Percentiles rank a stretch among this genome's conserved stretches.
phyloP scores from a whole-genome alignment of 2,797 vertebrate species.

The Sebastiscus albofasciatus region DNA sequence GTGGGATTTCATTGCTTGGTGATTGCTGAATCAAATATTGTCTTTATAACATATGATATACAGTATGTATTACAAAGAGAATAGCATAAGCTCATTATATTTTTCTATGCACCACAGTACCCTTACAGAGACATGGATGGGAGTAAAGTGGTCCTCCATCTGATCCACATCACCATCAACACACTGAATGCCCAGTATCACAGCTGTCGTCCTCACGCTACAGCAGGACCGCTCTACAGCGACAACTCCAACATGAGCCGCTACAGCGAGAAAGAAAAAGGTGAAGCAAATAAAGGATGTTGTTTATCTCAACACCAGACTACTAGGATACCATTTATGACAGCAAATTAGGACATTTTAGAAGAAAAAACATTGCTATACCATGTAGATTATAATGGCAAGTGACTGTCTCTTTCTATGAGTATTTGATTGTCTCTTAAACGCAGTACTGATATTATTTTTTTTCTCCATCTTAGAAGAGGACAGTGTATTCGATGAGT shows the following conservation, averaged over 20 bases:
- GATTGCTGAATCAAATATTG: not conserved
- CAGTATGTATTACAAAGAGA: not conserved
- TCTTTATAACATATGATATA: not conserved
- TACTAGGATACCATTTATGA: not conserved
- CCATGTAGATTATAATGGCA: not conserved
- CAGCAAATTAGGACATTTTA: not conserved
- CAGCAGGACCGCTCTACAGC: slow-evolving; percentile 96
- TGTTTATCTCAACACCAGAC: not conserved
- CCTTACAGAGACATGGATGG: slow-evolving; percentile 99
- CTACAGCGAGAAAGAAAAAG: slow-evolving; percentile 99
- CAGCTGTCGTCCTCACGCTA: slow-evolving; percentile 96
- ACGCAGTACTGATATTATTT: slow-evolving; percentile 4
- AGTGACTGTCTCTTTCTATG: not conserved
- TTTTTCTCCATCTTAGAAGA: slow-evolving; percentile 85
- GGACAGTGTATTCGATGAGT: slow-evolving; percentile 99
- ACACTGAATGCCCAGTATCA: slow-evolving; percentile 99
- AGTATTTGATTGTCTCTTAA: not conserved
- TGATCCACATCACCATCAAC: slow-evolving; percentile 99
- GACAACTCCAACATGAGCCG: slow-evolving; percentile 99
- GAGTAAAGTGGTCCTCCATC: slow-evolving; percentile 95
- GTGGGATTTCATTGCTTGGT: not conserved
- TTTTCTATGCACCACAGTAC: slow-evolving; percentile 83
- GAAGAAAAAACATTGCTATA: not conserved
- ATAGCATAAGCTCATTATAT: not conserved
- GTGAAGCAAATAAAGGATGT: slow-evolving; percentile 65